Base-by-base conservation (phyloP, 1,140 invertebrate genomes). In the Capitella teleta region DNA sequence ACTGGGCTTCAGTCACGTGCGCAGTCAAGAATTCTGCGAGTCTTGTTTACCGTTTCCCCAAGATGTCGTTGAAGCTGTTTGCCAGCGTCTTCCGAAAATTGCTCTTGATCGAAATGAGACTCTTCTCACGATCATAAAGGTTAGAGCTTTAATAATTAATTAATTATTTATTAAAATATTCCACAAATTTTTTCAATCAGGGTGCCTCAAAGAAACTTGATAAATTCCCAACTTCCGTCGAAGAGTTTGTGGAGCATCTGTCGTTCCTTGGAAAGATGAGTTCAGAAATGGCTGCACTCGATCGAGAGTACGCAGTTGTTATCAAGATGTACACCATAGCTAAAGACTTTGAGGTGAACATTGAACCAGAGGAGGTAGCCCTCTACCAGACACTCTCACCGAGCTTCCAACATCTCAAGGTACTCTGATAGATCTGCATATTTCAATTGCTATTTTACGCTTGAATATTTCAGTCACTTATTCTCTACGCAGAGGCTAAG, bases 181-280 rank as follows among this genome's bases (percentile, higher is more conserved):
- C 28, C 28, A 10, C 6, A 26, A 26, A 2, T 44, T 10, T 4
- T n/a, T n/a, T n/a, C n/a, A n/a, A 2, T 10, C 42, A 70, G 67
- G 64, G 65, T 38, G 65, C 68, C 25, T 62, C 61, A n/a, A 69
- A 63, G 53, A 62, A 62, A 25, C 54, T 72, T 21, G 70, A 72
- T 44, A 51, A 62, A 26, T 58, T 57, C 18, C 68, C 63, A 34
- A 49, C 46, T 24, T 63, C 62, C 12, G 68, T 73, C 5, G 70
- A 72, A 42, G 67, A 70, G 49, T 73, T 71, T 66, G 70, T 73
- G 5, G 68, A 73, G 18, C 70, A 73, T 55, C 51, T 73, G 51
- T 62, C 64, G 2, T 68, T 70, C 53, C 55, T 73, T 24, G 62
- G 60, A 6, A 60, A 61, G 41, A 68, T 72, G 56, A 58, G 58